These are phyloP conservation scores for Hypanus sabinus DNA, from an alignment of 2,113 vertebrate genomes.

Conservation along the genomic window DNA sequence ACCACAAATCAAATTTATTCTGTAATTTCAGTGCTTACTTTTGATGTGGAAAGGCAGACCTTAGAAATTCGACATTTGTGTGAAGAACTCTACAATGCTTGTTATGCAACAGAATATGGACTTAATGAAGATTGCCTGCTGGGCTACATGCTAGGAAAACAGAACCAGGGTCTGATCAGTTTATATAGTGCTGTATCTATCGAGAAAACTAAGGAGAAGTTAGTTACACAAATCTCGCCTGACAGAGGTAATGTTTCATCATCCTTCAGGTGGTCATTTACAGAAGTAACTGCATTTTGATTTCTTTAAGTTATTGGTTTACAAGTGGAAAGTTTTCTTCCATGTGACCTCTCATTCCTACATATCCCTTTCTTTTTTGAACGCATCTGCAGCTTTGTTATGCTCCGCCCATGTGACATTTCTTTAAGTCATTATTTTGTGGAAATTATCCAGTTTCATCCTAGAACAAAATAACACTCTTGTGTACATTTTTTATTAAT, in stretches of 20 bases:
- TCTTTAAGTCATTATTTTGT: not conserved
- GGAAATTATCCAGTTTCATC: not conserved
- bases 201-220: slow-evolving; percentile 63
- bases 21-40: slow-evolving; percentile 64
- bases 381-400: not conserved
- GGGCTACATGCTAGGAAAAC: slow-evolving; percentile 68
- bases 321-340: not conserved
- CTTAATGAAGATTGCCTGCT: slow-evolving; percentile 74
- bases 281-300: not conserved
- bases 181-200: slow-evolving; percentile 63
- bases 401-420: not conserved
- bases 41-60: slow-evolving; percentile 50
- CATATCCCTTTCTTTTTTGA: not conserved
- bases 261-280: not conserved
- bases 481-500: not conserved
- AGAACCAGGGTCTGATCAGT: slow-evolving; percentile 54
- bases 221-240: slow-evolving; percentile 49
- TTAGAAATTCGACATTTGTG: slow-evolving; percentile 65
- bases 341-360: not conserved
- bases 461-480: not conserved
- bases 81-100: slow-evolving; percentile 66
- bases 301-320: not conserved
- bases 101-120: slow-evolving; percentile 51
- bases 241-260: slow-evolving; percentile 59
- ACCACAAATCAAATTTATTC: slow-evolving; percentile 62